Percentiles rank a stretch among this genome's conserved stretches.
phyloP scores from a whole-genome alignment of 1,140 invertebrate species.

The Caenorhabditis tropicalis region DNA sequence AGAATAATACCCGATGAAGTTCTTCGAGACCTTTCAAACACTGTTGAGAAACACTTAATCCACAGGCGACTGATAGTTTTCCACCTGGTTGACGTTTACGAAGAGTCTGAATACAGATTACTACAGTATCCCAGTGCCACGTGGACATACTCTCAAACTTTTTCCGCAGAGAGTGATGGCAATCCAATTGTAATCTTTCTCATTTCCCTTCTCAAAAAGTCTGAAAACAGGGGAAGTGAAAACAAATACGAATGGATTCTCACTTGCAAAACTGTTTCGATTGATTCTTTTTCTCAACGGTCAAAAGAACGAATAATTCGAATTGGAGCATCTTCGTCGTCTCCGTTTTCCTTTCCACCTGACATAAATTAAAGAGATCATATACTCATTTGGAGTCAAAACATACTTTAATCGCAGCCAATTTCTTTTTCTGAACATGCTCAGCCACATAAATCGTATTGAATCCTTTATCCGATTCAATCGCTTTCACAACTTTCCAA shows the following conservation, averaged over 20 bases:
- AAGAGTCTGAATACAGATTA: not conserved
- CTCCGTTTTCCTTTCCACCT: constrained; percentile 43
- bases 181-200: constrained; percentile 48
- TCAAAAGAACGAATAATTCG: constrained; percentile 48
- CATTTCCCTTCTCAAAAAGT: constrained; percentile 26
- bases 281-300: constrained; percentile 43
- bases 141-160: constrained; percentile 18
- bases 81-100: constrained; percentile 37
- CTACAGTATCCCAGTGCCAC: too few relatives aligned
- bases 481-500: constrained; percentile 43
- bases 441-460: constrained; percentile 47
- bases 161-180: constrained; percentile 51
- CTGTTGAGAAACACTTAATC: constrained; percentile 48
- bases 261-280: constrained; percentile 41
- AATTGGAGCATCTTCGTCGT: constrained; percentile 42
- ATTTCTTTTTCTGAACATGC: constrained; percentile 9
- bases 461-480: constrained; percentile 46
- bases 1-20: constrained; percentile 28
- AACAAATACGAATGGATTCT: not conserved
- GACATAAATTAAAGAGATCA: not conserved
- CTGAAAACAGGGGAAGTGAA: not conserved
- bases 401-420: constrained; percentile 47
- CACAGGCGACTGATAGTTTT: constrained; percentile 49
- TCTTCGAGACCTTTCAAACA: constrained; percentile 54
- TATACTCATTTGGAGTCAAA: not conserved